Evolutionary conservation across 2,888 invertebrate genomes (phyloP), one percentile per base, ranked within the genome.

Genomic region (Iselma pallidipennis): DNA sequence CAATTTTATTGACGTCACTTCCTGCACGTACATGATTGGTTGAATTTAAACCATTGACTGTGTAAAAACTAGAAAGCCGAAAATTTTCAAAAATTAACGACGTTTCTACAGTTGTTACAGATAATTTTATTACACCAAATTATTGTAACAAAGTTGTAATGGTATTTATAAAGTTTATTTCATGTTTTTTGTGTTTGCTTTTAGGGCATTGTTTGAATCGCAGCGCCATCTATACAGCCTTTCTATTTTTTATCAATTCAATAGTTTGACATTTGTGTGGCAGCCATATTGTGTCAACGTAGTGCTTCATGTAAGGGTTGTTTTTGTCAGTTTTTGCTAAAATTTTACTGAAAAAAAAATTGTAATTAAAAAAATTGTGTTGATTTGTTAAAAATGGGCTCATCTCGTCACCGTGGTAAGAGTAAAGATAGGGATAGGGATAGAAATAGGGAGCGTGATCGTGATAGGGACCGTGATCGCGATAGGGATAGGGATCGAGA

Each of bases 381-480:
- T 37, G 16, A 37, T 37, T 37, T 16, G 42, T 10, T 31, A 23
- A 51, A 63, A 61, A 86, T 86, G 86, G 85, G 86, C 71, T 78
- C 78, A 3, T 85, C 86, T 14, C 80, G 85, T 57, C 85, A 85
- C 70, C 83, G 85, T 21, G 85, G 85, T 63, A 80, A 84, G 63
- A 84, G 84, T 72, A 80, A 84, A 26, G 84, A 84, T 19, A 78
- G 84, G 59, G 83, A 83, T 42, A 74, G 79, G 71, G 62, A 84
- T 61, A 78, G 83, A 61, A 84, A 83, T 71, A 80, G 83, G 26
- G 84, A 83, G 14, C 78, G 83, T 60, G 83, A 83, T 37, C 75
- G 84, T 63, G 83, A 83, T 50, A 75, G 79, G 69, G 67, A 80
- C 73, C 63, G 74, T 7, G 71, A 73, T 61, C 70, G 76, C 33